Base-by-base conservation (phyloP, 2,797 vertebrate genomes). In the Manis javanica region DNA sequence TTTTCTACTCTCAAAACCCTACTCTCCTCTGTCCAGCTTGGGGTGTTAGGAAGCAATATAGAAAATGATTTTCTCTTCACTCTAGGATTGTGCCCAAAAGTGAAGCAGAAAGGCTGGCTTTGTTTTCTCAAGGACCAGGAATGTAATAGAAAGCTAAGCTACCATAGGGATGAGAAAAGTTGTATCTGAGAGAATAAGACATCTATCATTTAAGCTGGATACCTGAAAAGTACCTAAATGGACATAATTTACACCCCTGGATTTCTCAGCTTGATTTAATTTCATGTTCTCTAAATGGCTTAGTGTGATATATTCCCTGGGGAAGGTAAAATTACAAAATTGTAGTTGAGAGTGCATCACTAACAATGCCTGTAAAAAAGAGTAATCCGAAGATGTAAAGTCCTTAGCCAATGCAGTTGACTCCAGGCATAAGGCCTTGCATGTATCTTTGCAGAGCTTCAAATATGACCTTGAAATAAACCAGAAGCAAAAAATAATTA, bases 241-340 rank as follows among this genome's bases (percentile, higher is more conserved):
- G 12, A 57, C 13, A n/a, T 66, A 81, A 86, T 92, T 95, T 93
- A 63, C 19, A 68, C 21, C 8, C 34, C 12, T 71, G 18, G 18
- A 87, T 86, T 84, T 74, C 63, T 81, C 61, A 59, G 10, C 31
- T 51, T 95, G 10, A 92, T 78, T 85, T 89, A 91, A 91, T 87
- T 92, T 95, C 46, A 96, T 95, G 14, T 23, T 1, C n/a, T 85
- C 16, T 92, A 95, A 77, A 87, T 95, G 19, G 4, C 42, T 94
- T 96, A 59, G 24, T 84, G 21, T 94, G 64, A 55, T 78, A 42
- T 75, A 87, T 87, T 94, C 57, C 79, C 55, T 69, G 69, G 37
- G 42, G 51, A 94, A 95, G 39, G 66, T 71, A 86, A 95, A 95
- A 91, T 78, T 78, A 69, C 10, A 94, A 55, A 14, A 82, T 63